Conservation (phyloP, 2,113 vertebrate genomes). For the Lontra canadensis region DNA sequence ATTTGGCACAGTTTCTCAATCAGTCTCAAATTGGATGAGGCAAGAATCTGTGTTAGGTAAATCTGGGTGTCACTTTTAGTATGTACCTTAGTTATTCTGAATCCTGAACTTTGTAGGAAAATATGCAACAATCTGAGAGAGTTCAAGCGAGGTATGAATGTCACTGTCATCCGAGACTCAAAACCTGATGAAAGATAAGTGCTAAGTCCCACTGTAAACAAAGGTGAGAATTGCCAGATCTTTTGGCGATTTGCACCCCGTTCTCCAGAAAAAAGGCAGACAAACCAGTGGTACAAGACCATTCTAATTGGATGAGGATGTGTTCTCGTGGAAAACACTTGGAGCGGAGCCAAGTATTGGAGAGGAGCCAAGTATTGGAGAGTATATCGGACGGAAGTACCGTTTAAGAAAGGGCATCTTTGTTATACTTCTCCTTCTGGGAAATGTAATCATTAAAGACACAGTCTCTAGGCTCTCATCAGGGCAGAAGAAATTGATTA, state of each 20-base stretch:
- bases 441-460: neutral
- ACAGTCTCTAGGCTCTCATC: neutral
- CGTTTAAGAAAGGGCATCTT: neutral
- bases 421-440: neutral
- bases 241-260: neutral
- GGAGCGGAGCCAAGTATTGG: neutral
- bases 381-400: neutral
- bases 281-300: neutral
- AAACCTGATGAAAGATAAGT: neutral
- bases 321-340: neutral
- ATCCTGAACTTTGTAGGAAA: neutral
- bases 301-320: neutral
- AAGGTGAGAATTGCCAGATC: neutral
- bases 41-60: conserved; percentile 3
- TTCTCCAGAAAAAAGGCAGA: neutral
- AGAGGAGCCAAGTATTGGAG: neutral
- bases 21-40: neutral
- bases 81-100: neutral
- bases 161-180: neutral
- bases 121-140: neutral
- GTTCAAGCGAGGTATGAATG: neutral
- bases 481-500: neutral
- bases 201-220: neutral
- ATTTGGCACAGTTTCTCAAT: conserved; percentile 7
- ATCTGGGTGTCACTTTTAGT: neutral